phyloP scores from a whole-genome alignment of 2,797 vertebrate species.

The Gymnoscopelus braueri region DNA sequence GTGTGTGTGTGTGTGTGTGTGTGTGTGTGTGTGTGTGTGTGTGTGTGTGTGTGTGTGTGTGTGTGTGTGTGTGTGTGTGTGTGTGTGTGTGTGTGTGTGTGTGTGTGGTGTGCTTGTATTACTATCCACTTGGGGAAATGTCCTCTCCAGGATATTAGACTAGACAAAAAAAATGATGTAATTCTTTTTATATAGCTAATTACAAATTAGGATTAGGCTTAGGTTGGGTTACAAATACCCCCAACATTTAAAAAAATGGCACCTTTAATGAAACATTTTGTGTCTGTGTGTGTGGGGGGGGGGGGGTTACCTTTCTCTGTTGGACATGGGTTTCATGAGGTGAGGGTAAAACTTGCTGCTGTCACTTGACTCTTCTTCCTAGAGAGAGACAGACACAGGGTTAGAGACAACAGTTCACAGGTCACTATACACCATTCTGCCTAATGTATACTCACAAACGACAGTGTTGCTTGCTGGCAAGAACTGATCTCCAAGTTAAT shows the following conservation, averaged over 20 bases:
- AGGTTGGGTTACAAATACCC: too few species aligned
- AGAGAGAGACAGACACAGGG: conserved; percentile 24
- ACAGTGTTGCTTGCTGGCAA: too few species aligned
- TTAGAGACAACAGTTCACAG: background rate
- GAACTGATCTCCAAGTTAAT: too few species aligned
- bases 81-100: background rate
- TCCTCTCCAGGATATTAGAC: too few species aligned
- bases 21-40: conserved; percentile 2
- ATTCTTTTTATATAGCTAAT: too few species aligned
- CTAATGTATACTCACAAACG: too few species aligned
- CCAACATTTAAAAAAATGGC: too few species aligned
- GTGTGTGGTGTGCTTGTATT: conserved; percentile 1
- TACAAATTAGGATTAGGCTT: too few species aligned
- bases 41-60: background rate
- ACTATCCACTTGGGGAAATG: too few species aligned
- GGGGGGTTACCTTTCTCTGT: conserved; percentile 90
- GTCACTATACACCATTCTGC: too few species aligned
- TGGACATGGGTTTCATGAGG: conserved; percentile 99
- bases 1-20: conserved; percentile 1
- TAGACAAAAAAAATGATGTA: too few species aligned
- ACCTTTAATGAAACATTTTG: too few species aligned
- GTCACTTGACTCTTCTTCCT: conserved; percentile 94
- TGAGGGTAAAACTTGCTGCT: conserved; percentile 90
- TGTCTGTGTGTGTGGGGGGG: background rate
- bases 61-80: conserved; percentile 1